Conservation (phyloP, 2,888 invertebrate species). For the Metalampra italica region DNA sequence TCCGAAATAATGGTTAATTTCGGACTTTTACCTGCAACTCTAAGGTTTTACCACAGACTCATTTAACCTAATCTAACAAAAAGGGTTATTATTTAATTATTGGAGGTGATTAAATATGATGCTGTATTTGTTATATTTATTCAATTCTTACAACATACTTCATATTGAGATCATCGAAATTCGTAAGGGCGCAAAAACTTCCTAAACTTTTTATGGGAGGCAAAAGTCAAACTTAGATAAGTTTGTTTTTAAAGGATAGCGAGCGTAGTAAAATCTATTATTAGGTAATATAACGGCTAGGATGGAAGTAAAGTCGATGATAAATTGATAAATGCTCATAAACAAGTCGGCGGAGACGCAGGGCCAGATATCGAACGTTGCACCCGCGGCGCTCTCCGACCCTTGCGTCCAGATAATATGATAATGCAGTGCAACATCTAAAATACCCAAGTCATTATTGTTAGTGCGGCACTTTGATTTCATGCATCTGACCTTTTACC, state of each 20-base stretch:
- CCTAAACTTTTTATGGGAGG: background rate
- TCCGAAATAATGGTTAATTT: no score
- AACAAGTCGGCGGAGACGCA: conserved; percentile 62
- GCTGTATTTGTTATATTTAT: no score
- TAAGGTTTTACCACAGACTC: no score
- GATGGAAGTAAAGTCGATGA: conserved; percentile 33
- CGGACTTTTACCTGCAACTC: no score
- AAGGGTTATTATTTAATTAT: no score
- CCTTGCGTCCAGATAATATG: conserved; percentile 28
- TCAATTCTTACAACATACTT: no score
- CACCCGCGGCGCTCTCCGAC: conserved; percentile 58
- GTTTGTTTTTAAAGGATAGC: conserved; percentile 5
- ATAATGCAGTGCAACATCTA: conserved; percentile 38
- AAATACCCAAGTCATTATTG: conserved; percentile 31
- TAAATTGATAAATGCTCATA: conserved; percentile 56
- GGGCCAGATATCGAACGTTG: conserved; percentile 59
- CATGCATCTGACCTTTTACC: conserved; percentile 11
- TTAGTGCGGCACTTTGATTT: conserved; percentile 23
- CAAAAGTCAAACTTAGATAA: conserved; percentile 1
- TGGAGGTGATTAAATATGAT: no score
- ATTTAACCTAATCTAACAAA: no score
- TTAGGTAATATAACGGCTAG: conserved; percentile 48
- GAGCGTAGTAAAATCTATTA: conserved; percentile 56
- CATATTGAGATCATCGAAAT: no score
- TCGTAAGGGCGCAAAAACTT: no score